Conservation (phyloP, 2,888 invertebrate species). For the Conistra vaccinii region DNA sequence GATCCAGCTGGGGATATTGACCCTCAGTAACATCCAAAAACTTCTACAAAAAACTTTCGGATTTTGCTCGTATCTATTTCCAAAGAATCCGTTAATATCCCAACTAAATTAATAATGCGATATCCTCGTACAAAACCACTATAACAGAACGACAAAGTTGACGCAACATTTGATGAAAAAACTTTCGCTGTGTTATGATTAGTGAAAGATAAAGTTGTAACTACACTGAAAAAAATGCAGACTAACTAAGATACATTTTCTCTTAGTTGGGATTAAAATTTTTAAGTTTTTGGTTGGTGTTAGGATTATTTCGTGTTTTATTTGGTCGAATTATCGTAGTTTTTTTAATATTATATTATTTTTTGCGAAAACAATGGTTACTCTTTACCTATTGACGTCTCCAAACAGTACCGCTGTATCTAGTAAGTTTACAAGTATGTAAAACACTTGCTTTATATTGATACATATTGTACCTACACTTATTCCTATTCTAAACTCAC, state of each 20-base stretch:
- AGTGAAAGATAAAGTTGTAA: constrained; percentile 48
- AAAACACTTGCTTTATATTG: too few species aligned
- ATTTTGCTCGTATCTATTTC: neutral
- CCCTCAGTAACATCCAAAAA: neutral
- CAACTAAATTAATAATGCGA: constrained; percentile 22
- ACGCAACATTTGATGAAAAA: constrained; percentile 72
- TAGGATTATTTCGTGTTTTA: neutral
- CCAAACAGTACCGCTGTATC: too few species aligned
- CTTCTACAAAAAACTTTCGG: neutral
- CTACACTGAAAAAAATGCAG: too few species aligned
- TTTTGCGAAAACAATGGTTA: neutral
- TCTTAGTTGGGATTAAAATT: too few species aligned
- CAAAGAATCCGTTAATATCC: constrained; percentile 13
- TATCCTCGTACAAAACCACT: constrained; percentile 16
- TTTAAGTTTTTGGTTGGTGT: neutral
- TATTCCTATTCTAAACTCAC: neutral
- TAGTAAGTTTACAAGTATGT: neutral
- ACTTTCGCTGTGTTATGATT: constrained; percentile 63
- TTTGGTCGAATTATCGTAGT: too few species aligned
- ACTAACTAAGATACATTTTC: too few species aligned
- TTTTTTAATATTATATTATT: too few species aligned
- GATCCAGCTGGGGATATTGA: neutral
- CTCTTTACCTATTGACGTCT: too few species aligned
- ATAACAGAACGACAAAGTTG: constrained; percentile 34
- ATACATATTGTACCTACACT: neutral